Evolutionary conservation across 2,797 vertebrate genomes (phyloP).

Genomic region (Phalanger gymnotis): DNA sequence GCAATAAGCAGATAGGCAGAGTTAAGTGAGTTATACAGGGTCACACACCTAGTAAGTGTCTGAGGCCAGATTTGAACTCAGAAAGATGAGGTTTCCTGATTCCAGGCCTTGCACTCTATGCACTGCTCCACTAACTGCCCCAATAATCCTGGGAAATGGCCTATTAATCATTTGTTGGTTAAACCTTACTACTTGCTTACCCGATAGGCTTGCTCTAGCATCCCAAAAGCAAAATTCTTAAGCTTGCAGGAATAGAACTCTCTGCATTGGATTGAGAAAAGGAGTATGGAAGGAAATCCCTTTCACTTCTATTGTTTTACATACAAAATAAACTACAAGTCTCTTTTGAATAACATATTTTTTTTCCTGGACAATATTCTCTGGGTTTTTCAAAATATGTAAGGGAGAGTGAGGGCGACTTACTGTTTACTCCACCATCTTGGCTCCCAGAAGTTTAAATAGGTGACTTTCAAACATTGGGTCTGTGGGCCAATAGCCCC

Average conservation of each 20-base stretch:
- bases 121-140: background rate
- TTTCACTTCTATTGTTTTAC: background rate
- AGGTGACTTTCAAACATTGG: too few species aligned
- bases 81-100: background rate
- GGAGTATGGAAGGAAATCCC: background rate
- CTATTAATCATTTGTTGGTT: background rate
- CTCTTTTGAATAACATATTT: background rate
- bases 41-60: background rate
- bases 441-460: too few species aligned
- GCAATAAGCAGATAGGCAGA: background rate
- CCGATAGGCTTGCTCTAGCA: background rate
- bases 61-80: background rate
- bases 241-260: conserved; percentile 12
- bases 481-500: too few species aligned
- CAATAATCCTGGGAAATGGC: background rate
- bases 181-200: background rate
- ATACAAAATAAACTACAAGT: background rate
- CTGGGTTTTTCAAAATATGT: too few species aligned
- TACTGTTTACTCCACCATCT: too few species aligned
- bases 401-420: too few species aligned
- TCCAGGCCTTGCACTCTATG: background rate
- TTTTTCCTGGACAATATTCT: too few species aligned
- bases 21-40: background rate
- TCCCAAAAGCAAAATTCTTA: background rate
- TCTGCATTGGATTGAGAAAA: conserved; percentile 42